Base-by-base conservation (phyloP, 2,888 invertebrate genomes). In the Lasioglossum oenotherae region DNA sequence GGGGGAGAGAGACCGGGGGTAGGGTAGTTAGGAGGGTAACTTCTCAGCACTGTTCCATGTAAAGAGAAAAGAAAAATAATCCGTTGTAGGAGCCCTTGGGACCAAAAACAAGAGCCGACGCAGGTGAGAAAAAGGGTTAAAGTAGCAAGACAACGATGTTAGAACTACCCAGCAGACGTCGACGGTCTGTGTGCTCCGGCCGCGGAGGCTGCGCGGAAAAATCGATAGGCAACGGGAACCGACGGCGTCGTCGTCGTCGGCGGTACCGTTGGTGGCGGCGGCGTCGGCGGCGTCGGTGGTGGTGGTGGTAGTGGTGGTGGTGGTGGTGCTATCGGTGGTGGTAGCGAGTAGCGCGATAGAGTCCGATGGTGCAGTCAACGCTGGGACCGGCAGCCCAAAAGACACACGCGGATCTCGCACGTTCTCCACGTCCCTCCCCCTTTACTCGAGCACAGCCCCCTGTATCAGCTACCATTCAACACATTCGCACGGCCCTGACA, bases 121-220 rank as follows among this genome's bases (percentile, higher is more conserved):
- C 60, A 78, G 80, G 71, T 72, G 74, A 82, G 86, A 82, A 82
- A 80, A 78, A 83, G 85, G 85, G 82, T 74, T 80, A 80, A 80
- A 78, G 84, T 73, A 82, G 74, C 72, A 77, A 49, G 64, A 64
- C 78, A 78, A 83, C 69, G 74, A 79, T 77, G 82, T 82, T 86
- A 86, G 81, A 86, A 85, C 87, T 81, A 87, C 85, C 85, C 82
- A 89, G 83, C 84, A 89, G 89, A 88, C 80, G 86, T 86, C 83
- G 87, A 87, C 91, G 87, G 85, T 87, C 89, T 76, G 85, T 89
- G 87, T 90, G 92, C 91, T 92, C 92, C 92, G 88, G 91, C 89
- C 91, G 94, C 91, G 94, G 94, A 94, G 94, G 94, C 94, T 94
- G 94, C 94, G 94, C 94, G 93, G 94, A 93, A 94, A 94, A 94